phyloP scores from a whole-genome alignment of 2,888 invertebrate species.

The Dryobotodes eremita region DNA sequence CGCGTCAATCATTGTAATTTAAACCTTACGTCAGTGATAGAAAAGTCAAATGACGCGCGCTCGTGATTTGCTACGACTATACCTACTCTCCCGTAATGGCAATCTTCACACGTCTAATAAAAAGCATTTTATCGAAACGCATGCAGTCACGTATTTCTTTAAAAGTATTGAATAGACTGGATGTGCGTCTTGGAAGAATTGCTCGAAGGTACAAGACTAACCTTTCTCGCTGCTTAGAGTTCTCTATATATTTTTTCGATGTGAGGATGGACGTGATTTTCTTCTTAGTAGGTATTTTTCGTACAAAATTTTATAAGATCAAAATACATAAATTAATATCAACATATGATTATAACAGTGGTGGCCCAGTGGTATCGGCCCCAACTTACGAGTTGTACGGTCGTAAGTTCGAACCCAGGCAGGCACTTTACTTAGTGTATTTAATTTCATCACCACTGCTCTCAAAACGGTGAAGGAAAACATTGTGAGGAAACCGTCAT shows the following conservation, averaged over 20 bases:
- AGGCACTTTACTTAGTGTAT: too few species aligned
- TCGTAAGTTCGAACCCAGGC: too few species aligned
- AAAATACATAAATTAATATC: neutral
- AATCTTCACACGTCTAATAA: conserved; percentile 42
- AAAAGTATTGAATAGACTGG: conserved; percentile 58
- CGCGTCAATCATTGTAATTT: neutral
- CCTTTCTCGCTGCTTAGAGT: conserved; percentile 49
- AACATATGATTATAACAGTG: neutral
- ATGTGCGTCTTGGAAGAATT: conserved; percentile 54
- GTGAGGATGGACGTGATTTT: conserved; percentile 21
- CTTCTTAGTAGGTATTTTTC: neutral
- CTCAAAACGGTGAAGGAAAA: too few species aligned
- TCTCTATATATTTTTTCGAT: conserved; percentile 22
- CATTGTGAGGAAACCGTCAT: too few species aligned
- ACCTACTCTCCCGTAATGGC: conserved; percentile 3
- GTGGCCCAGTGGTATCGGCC: too few species aligned
- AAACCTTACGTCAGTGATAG: neutral
- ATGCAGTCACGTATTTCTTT: conserved; percentile 64
- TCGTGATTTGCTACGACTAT: conserved; percentile 6
- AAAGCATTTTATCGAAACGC: conserved; percentile 54
- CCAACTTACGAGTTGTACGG: too few species aligned
- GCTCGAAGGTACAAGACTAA: conserved; percentile 59
- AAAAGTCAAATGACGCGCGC: neutral
- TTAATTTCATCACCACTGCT: too few species aligned
- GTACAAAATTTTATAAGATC: neutral